Conservation (phyloP, 1,140 invertebrate species). For the Phymorhynchus buccinoides region DNA sequence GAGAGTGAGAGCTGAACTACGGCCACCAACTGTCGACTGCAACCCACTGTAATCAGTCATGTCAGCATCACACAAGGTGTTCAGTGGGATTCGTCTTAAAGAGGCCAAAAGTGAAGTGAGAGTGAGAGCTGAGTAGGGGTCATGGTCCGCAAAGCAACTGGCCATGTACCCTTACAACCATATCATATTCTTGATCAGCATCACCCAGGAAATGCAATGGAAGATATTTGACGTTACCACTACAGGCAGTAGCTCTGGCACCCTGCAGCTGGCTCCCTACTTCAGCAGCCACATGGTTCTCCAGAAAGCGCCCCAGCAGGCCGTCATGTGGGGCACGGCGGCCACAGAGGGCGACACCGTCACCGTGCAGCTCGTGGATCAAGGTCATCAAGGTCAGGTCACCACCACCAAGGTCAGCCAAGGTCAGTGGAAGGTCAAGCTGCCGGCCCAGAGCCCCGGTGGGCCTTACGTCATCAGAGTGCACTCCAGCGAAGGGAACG, state of each 20-base stretch:
- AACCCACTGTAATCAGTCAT: no score
- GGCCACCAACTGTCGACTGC: no score
- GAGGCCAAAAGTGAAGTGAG: no score
- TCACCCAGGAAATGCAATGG: not conserved
- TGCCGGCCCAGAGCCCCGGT: constrained; percentile 30
- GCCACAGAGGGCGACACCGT: constrained; percentile 45
- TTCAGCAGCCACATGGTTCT: constrained; percentile 66
- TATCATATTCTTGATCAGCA: not conserved
- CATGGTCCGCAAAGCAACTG: not conserved
- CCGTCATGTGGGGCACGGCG: constrained; percentile 62
- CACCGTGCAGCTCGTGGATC: constrained; percentile 24
- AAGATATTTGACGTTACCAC: not conserved
- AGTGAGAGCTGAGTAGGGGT: not conserved
- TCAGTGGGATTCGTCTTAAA: no score
- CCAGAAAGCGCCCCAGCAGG: constrained; percentile 53
- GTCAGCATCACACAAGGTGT: no score
- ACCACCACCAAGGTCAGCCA: constrained; percentile 13
- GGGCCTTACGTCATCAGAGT: constrained; percentile 54
- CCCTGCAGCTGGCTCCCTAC: constrained; percentile 46
- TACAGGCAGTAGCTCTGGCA: not conserved
- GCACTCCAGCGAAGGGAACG: constrained; percentile 18
- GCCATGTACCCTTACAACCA: not conserved
- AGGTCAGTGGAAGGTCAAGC: constrained; percentile 40
- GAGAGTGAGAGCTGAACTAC: no score
- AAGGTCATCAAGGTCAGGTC: not conserved